Conservation (phyloP, 2,888 invertebrate genomes). For the Molorchus minor region DNA sequence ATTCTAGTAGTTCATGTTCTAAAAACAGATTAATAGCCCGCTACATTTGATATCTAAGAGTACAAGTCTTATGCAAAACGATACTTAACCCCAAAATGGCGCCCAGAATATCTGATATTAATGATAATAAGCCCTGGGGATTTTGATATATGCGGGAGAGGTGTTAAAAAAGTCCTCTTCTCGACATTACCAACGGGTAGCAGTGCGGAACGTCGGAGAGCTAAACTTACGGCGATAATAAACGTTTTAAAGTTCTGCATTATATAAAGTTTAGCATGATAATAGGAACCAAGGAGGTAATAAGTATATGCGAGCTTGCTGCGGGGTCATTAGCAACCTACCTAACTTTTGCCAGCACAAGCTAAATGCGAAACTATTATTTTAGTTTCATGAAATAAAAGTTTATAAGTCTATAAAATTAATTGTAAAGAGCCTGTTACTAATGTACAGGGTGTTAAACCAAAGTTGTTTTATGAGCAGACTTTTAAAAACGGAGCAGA, state of each 20-base stretch:
- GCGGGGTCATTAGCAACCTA: too few species aligned
- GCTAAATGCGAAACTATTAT: too few species aligned
- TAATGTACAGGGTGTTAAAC: too few species aligned
- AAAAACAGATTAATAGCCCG: too few species aligned
- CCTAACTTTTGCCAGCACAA: too few species aligned
- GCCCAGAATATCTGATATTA: constrained; percentile 42
- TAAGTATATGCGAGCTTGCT: neutral
- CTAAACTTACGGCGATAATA: constrained; percentile 41
- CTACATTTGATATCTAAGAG: constrained; percentile 36
- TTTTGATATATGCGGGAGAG: too few species aligned
- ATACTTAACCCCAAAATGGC: constrained; percentile 44
- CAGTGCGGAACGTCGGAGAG: constrained; percentile 27
- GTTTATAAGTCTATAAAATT: too few species aligned
- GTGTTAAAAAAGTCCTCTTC: constrained; percentile 38
- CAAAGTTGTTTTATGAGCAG: too few species aligned
- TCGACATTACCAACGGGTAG: constrained; percentile 22
- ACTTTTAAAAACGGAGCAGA: too few species aligned
- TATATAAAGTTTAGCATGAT: constrained; percentile 32
- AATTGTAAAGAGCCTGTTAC: too few species aligned
- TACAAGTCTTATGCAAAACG: constrained; percentile 41
- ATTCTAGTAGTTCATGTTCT: constrained; percentile 33
- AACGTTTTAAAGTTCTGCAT: constrained; percentile 39
- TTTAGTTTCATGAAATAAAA: too few species aligned
- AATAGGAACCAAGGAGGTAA: constrained; percentile 4
- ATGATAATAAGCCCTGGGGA: constrained; percentile 47